A percentile compares a stretch with the other conserved stretches of the same genome.
These are phyloP conservation scores for Syngnathus rostellatus DNA, from an alignment of 2,797 vertebrate genomes.

Conservation along the genomic window DNA sequence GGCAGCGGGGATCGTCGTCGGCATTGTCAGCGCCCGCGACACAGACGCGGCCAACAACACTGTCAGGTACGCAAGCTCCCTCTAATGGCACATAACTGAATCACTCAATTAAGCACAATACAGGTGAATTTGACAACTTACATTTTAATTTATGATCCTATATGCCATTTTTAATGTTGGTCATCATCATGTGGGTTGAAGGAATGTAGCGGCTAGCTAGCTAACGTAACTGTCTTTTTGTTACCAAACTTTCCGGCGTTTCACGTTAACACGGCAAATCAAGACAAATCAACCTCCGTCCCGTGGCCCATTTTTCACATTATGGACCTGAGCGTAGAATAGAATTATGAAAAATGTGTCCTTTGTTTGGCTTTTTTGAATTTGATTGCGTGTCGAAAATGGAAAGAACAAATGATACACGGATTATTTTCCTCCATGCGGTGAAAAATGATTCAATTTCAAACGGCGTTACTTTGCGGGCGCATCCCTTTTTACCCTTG, in stretches of 20 bases:
- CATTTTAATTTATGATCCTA: too few relatives aligned
- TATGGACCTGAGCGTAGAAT: background rate
- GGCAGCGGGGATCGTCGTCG: slow-evolving; percentile 64
- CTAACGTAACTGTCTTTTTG: background rate
- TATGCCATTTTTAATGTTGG: background rate
- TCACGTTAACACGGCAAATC: too few relatives aligned
- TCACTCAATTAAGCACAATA: too few relatives aligned
- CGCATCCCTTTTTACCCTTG: slow-evolving; percentile 66
- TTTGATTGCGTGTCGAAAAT: background rate
- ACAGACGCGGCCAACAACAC: slow-evolving; percentile 72
- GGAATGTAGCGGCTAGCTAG: background rate
- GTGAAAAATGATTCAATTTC: slow-evolving; percentile 66
- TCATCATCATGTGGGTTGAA: background rate
- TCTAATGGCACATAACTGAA: background rate
- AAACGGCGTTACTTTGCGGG: slow-evolving; percentile 48
- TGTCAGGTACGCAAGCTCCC: slow-evolving; percentile 70
- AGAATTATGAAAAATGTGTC: background rate
- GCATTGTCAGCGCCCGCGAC: slow-evolving; percentile 76
- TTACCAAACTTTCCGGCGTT: background rate
- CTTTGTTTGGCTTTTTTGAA: slow-evolving; percentile 17
- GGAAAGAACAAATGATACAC: slow-evolving; percentile 20
- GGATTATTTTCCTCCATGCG: slow-evolving; percentile 39
- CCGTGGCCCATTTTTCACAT: background rate
- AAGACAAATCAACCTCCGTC: background rate
- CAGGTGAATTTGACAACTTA: too few relatives aligned